phyloP scores from a whole-genome alignment of 2,113 vertebrate species.

The Pseudois nayaur region DNA sequence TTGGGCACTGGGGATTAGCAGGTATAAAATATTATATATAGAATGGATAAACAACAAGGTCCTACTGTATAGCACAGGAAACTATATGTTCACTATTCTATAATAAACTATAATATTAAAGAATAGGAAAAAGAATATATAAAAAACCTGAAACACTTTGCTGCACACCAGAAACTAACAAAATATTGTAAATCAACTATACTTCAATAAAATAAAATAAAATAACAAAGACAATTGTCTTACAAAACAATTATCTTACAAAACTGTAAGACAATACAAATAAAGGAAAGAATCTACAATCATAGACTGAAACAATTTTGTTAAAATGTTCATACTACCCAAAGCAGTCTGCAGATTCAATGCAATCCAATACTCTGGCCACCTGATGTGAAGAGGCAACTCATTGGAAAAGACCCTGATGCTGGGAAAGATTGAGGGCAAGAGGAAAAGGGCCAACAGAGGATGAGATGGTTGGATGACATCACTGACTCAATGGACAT shows the following conservation, averaged over 20 bases:
- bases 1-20: background rate
- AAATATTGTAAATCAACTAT: background rate
- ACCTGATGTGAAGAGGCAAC: background rate
- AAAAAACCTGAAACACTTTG: background rate
- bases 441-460: background rate
- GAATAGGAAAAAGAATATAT: background rate
- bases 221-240: background rate
- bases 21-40: background rate
- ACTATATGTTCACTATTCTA: background rate
- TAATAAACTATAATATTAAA: background rate
- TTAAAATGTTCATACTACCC: background rate
- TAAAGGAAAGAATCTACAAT: background rate
- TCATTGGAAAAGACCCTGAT: background rate
- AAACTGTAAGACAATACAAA: background rate
- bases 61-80: background rate
- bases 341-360: background rate
- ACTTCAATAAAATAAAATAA: background rate
- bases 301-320: background rate
- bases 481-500: background rate
- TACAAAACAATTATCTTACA: background rate
- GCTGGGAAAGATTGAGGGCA: background rate
- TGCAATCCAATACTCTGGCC: background rate
- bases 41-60: background rate
- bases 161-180: background rate
- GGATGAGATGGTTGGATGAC: background rate